A percentile compares a stretch with the other conserved stretches of the same genome.
phyloP scores from a whole-genome alignment of 2,888 invertebrate genomes.

The Andrena dorsata region DNA sequence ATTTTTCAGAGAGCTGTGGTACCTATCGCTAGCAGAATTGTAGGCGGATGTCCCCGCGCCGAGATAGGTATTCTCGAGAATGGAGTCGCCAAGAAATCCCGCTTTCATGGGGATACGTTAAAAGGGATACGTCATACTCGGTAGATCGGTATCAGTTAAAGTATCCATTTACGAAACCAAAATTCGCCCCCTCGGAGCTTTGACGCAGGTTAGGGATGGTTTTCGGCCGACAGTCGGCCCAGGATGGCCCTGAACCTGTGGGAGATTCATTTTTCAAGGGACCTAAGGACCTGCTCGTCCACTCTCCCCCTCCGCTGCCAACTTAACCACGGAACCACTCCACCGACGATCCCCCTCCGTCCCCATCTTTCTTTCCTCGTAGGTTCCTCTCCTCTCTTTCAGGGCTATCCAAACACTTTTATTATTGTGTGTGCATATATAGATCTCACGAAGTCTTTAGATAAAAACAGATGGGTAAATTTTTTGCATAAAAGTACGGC shows the following conservation, averaged over 20 bases:
- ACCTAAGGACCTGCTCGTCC: slow-evolving; percentile 77
- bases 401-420: slow-evolving; percentile 63
- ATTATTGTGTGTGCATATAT: slow-evolving; percentile 45
- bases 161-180: slow-evolving; percentile 58
- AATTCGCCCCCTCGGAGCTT: slow-evolving; percentile 68
- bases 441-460: background rate
- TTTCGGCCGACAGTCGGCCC: slow-evolving; percentile 55
- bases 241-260: slow-evolving; percentile 72
- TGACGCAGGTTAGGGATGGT: slow-evolving; percentile 74
- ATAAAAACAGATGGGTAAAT: slow-evolving; percentile 33
- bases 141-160: slow-evolving; percentile 56
- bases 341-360: slow-evolving; percentile 45
- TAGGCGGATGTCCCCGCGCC: background rate
- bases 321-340: slow-evolving; percentile 24
- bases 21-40: background rate
- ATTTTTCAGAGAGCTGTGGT: too few species aligned
- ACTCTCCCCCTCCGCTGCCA: slow-evolving; percentile 45
- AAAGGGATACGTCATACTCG: slow-evolving; percentile 53
- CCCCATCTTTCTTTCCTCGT: slow-evolving; percentile 42
- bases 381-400: slow-evolving; percentile 35
- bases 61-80: background rate
- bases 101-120: slow-evolving; percentile 24
- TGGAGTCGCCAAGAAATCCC: slow-evolving; percentile 15
- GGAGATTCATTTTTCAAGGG: slow-evolving; percentile 81
- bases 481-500: slow-evolving; percentile 11